Percentiles rank a stretch among this genome's conserved stretches.
Conservation (phyloP, 64 coral and sea anemone genomes). For the Actinia tenebrosa region DNA sequence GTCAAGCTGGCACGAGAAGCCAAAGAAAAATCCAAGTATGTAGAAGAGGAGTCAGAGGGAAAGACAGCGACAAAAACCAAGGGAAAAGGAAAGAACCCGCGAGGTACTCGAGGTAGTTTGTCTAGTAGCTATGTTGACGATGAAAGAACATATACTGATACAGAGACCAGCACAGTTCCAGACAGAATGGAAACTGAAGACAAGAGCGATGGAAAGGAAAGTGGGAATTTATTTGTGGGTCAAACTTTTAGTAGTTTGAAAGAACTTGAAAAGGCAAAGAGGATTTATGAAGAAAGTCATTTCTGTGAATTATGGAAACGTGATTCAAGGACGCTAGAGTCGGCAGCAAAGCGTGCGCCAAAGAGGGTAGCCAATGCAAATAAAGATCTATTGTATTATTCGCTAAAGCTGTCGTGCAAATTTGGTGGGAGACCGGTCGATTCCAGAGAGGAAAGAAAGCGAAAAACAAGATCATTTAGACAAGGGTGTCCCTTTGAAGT, state of each 20-base stretch:
- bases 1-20: no score
- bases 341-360: conserved; percentile 32
- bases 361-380: conserved; percentile 43
- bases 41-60: no score
- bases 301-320: conserved; percentile 51
- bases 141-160: no score
- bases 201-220: no score
- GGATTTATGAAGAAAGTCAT: conserved; percentile 33
- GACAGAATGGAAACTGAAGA: no score
- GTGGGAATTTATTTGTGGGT: conserved; percentile 22
- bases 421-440: conserved; percentile 10
- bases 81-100: no score
- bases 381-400: conserved; percentile 25
- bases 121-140: no score
- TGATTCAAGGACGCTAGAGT: conserved; percentile 16
- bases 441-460: conserved; percentile 4
- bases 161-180: no score
- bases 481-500: conserved; percentile 51
- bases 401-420: conserved; percentile 7
- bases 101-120: no score
- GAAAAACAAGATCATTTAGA: conserved; percentile 49
- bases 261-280: conserved; percentile 32
- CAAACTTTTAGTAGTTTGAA: conserved; percentile 23
- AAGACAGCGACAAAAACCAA: not conserved
- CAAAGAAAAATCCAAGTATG: no score